Percentiles rank a stretch among this genome's conserved stretches.
Evolutionary conservation across 2,113 vertebrate species (phyloP).

Genomic region (Anolis carolinensis): DNA sequence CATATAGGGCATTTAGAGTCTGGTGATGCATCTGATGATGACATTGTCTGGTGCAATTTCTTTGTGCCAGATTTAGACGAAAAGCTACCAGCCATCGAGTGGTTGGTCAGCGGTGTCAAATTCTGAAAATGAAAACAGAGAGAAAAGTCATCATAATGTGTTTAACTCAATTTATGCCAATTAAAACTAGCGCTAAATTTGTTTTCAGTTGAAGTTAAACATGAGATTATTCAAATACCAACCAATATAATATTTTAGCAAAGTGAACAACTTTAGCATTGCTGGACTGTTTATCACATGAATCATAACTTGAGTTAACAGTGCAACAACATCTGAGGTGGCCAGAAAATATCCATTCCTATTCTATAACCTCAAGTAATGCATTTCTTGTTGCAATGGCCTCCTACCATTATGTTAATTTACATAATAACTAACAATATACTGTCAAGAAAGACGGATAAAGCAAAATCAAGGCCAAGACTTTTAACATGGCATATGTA

Average conservation of each 20-base stretch:
- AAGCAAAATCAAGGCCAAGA: no score
- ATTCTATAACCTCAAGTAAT: background rate
- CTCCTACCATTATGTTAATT: background rate
- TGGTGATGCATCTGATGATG: constrained; percentile 85
- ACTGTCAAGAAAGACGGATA: background rate
- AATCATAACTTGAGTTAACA: background rate
- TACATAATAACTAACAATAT: background rate
- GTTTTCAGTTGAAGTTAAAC: background rate
- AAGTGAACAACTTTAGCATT: background rate
- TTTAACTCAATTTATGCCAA: background rate
- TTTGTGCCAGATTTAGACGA: constrained; percentile 73
- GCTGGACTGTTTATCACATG: background rate
- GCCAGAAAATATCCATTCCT: background rate
- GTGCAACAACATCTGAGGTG: background rate
- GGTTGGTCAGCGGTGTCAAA: constrained; percentile 80
- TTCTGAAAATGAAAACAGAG: constrained; percentile 76
- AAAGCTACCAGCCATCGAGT: constrained; percentile 77
- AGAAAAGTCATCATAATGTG: constrained; percentile 42
- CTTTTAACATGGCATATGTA: no score
- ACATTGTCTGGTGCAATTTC: constrained; percentile 72
- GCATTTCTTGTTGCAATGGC: background rate
- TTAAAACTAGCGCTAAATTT: background rate
- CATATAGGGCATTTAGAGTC: constrained; percentile 98
- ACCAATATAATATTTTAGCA: background rate
- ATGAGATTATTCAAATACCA: background rate